Conservation (phyloP, 2,113 vertebrate species). For the Corvus cornix region DNA sequence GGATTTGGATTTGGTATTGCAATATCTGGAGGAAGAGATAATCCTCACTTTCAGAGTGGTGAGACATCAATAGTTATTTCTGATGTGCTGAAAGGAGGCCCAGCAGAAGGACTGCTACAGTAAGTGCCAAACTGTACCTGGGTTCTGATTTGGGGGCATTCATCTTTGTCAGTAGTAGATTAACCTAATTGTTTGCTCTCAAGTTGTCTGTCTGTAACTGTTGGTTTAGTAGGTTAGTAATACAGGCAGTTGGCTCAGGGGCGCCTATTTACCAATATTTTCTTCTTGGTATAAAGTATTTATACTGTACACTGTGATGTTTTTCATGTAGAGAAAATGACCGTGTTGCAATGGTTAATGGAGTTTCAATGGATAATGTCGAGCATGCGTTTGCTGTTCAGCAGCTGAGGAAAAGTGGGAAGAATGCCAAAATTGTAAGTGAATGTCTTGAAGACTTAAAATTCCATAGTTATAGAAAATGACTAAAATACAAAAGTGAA, state of each 20-base stretch:
- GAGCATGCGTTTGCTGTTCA: conserved; percentile 98
- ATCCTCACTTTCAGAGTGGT: conserved; percentile 98
- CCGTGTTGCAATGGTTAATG: conserved; percentile 97
- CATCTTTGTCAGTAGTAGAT: neutral
- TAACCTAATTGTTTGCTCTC: neutral
- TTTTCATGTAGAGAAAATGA: conserved; percentile 89
- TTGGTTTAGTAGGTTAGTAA: neutral
- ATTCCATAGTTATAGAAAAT: neutral
- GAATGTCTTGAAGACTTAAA: neutral
- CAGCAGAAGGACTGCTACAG: conserved; percentile 96
- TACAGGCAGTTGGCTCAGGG: neutral
- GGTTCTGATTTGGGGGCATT: neutral
- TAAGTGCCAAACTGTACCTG: conserved; percentile 72
- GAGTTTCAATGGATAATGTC: conserved; percentile 98
- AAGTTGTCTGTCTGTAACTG: neutral
- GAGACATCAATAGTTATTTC: conserved; percentile 99
- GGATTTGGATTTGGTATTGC: conserved; percentile 99
- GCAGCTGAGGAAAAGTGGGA: conserved; percentile 97
- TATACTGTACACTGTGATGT: neutral
- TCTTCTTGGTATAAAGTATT: neutral
- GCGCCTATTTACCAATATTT: neutral
- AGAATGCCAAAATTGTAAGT: conserved; percentile 99
- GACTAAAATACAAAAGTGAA: neutral
- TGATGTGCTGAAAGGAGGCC: conserved; percentile 96
- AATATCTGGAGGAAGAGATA: conserved; percentile 98